phyloP scores from a whole-genome alignment of 1,140 invertebrate genomes.

The Anoplophora glabripennis region DNA sequence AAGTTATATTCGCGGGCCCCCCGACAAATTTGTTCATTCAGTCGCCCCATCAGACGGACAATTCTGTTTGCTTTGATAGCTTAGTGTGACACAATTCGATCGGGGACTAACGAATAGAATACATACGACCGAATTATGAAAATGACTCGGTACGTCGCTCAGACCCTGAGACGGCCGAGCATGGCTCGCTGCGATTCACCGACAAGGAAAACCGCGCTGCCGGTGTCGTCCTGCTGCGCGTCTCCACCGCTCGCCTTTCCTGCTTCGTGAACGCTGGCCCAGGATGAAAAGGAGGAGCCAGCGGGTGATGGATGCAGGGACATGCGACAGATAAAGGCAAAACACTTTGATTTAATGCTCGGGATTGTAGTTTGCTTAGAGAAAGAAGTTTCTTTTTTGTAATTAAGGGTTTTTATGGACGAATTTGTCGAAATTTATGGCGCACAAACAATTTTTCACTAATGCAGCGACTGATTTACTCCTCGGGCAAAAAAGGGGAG shows the following conservation, averaged over 20 bases:
- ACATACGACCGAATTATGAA: conserved; percentile 61
- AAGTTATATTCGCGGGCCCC: no score
- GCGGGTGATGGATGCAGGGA: conserved; percentile 41
- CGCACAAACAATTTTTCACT: conserved; percentile 31
- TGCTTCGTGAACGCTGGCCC: conserved; percentile 10
- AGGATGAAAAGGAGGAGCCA: conserved; percentile 38
- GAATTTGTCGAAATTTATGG: conserved; percentile 40
- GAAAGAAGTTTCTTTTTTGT: conserved; percentile 44
- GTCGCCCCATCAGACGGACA: no score
- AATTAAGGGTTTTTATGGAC: conserved; percentile 42
- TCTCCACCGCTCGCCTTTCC: not conserved
- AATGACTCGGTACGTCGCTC: conserved; percentile 48
- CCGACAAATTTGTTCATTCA: no score
- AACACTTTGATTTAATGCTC: conserved; percentile 47
- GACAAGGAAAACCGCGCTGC: not conserved
- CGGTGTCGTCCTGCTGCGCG: not conserved
- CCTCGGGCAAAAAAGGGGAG: not conserved
- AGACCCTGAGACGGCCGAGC: conserved; percentile 20
- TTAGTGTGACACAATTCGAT: conserved; percentile 23
- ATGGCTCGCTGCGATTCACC: conserved; percentile 14
- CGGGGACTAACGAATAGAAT: conserved; percentile 48
- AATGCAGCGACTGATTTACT: conserved; percentile 20
- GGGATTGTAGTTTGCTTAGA: conserved; percentile 44
- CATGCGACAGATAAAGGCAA: conserved; percentile 46
- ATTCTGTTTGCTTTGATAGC: conserved; percentile 10